phyloP scores from a whole-genome alignment of 2,113 vertebrate species.

The Diglossa brunneiventris region DNA sequence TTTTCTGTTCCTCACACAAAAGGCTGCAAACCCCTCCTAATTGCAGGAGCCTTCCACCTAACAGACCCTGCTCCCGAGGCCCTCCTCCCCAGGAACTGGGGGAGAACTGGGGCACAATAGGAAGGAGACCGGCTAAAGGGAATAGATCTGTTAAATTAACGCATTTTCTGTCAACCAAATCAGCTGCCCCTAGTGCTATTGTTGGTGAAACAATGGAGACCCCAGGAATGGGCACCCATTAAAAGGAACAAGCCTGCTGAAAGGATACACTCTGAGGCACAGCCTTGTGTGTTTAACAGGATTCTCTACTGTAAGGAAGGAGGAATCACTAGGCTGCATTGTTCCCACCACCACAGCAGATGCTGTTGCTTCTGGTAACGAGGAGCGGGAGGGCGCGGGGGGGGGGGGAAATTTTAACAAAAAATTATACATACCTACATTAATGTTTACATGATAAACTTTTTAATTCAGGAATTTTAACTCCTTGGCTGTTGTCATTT shows the following conservation, averaged over 20 bases:
- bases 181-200: constrained; percentile 72
- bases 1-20: constrained; percentile 61
- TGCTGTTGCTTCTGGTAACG: constrained; percentile 63
- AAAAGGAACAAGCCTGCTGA: constrained; percentile 68
- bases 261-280: constrained; percentile 67
- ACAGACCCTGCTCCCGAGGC: constrained; percentile 53
- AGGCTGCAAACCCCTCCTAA: constrained; percentile 55
- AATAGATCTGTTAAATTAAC: constrained; percentile 77
- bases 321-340: constrained; percentile 67
- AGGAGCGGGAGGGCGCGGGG: not conserved
- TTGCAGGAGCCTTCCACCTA: constrained; percentile 64
- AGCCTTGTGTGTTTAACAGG: constrained; percentile 67
- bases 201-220: constrained; percentile 74
- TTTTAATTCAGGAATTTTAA: not conserved
- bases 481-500: constrained; percentile 1
- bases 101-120: constrained; percentile 63
- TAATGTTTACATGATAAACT: not conserved
- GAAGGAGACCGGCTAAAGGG: constrained; percentile 66
- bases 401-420: not conserved
- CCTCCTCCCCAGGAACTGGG: constrained; percentile 66
- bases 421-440: constrained; percentile 16
- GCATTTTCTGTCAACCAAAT: constrained; percentile 78
- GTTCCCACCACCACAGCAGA: constrained; percentile 66
- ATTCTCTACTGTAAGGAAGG: constrained; percentile 66
- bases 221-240: constrained; percentile 71